phyloP scores from a whole-genome alignment of 2,797 vertebrate genomes.

The Eulemur coronatus region DNA sequence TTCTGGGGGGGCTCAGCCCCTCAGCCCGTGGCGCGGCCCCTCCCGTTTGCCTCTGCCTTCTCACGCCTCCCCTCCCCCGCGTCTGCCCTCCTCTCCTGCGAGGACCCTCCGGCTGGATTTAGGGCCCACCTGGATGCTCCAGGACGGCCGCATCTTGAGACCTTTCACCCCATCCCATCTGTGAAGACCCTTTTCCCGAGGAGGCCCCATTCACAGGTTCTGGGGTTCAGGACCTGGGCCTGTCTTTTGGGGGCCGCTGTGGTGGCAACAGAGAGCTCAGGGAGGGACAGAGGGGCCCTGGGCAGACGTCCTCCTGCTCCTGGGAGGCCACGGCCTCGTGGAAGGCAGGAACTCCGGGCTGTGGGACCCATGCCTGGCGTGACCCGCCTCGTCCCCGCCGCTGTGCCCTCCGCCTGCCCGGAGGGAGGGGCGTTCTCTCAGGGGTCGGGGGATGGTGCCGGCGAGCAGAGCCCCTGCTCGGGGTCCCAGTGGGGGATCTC shows the following conservation, averaged over 20 bases:
- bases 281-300: no score
- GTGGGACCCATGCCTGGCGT: no score
- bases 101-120: not conserved
- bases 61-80: not conserved
- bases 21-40: rapidly evolving
- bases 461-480: not conserved
- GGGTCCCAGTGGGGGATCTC: not conserved
- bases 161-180: not conserved
- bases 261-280: no score
- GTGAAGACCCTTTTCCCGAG: not conserved
- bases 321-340: not conserved
- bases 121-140: not conserved
- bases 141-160: not conserved
- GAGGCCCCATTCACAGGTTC: not conserved
- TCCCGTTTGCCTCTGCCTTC: not conserved
- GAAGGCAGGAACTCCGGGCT: not conserved
- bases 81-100: not conserved
- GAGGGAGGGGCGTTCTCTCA: rapidly evolving
- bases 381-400: no score
- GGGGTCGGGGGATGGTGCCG: no score
- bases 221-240: not conserved
- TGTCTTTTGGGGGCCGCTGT: not conserved
- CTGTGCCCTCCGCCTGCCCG: no score
- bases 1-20: not conserved
- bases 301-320: not conserved